Base-by-base conservation (phyloP, 2,113 vertebrate genomes). In the Struthidea cinerea region DNA sequence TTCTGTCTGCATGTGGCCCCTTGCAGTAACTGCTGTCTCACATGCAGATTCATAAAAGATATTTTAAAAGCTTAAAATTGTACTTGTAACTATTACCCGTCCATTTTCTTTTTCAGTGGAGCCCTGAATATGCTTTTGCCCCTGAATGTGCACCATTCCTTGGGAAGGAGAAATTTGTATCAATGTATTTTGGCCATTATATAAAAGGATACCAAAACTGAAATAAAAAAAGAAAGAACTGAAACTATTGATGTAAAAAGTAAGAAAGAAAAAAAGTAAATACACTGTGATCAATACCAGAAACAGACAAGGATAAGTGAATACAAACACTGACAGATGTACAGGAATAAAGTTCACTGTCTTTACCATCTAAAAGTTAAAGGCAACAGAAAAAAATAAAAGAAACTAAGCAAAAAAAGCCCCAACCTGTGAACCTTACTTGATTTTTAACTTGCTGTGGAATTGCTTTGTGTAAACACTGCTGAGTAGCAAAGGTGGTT, bases 21-120 rank as follows among this genome's bases (percentile, higher is more conserved):
- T 41, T 44, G 10, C 11, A 74, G 32, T 37, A 77, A 60, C 18
- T 87, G 8, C 53, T 77, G 14, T n/a, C 76, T 61, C 21, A 42
- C 30, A 33, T 79, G 26, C 22, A 53, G 35, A 15, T 11, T 87
- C 11, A 18, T 49, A 44, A 57, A 26, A 77, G 26, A 3, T 7
- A 16, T 52, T 77, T 69, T 41, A 37, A 67, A 84, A 87, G 14
- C 42, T 57, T 41, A 12, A 52, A 37, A 33, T 6, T 32, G 2
- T 46, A 15, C 10, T 57, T 0, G 1, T 33, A 74, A 18, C 30
- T 57, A 2, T 24, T 46, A 30, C 27, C 35, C 0, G 0, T 70
- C 18, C 30, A 20, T 67, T 77, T 61, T 46, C 17, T 70, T 67
- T 76, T 64, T 44, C 32, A 53, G 0, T 28, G n/a, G 28, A 64